A percentile compares a stretch with the other conserved stretches of the same genome.
Evolutionary conservation across 2,797 vertebrate genomes (phyloP).

Genomic region (Cyprinodon diabolis): DNA sequence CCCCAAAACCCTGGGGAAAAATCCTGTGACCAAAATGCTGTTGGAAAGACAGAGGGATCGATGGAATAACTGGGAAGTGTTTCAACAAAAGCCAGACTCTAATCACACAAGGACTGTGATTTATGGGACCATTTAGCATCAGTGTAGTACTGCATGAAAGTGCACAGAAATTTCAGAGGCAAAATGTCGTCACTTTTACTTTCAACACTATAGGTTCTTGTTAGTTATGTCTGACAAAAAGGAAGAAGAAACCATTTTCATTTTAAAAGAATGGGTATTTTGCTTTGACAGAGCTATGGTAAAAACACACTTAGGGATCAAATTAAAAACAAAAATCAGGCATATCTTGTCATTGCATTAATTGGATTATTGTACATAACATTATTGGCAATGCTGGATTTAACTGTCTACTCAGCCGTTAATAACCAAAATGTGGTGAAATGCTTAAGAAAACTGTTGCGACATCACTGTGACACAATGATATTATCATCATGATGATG

Average conservation of each 20-base stretch:
- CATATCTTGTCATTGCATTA: not conserved
- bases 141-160: not conserved
- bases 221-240: not conserved
- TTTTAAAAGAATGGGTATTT: not conserved
- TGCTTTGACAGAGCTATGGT: too few species aligned
- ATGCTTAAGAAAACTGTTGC: not conserved
- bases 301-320: not conserved
- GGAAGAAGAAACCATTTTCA: not conserved
- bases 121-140: not conserved
- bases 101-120: not conserved
- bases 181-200: not conserved
- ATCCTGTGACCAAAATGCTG: not conserved
- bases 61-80: not conserved
- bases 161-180: not conserved
- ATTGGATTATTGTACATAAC: not conserved
- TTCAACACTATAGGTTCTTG: not conserved
- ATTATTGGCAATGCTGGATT: not conserved
- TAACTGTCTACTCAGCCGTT: not conserved
- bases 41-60: not conserved
- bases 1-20: not conserved
- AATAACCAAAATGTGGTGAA: not conserved
- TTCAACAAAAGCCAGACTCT: not conserved
- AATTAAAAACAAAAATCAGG: not conserved
- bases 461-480: not conserved
- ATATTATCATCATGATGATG: not conserved